Evolutionary conservation across 2,113 vertebrate species (phyloP), one percentile per base, ranked within the genome.

Genomic region (Nothoprocta pentlandii): DNA sequence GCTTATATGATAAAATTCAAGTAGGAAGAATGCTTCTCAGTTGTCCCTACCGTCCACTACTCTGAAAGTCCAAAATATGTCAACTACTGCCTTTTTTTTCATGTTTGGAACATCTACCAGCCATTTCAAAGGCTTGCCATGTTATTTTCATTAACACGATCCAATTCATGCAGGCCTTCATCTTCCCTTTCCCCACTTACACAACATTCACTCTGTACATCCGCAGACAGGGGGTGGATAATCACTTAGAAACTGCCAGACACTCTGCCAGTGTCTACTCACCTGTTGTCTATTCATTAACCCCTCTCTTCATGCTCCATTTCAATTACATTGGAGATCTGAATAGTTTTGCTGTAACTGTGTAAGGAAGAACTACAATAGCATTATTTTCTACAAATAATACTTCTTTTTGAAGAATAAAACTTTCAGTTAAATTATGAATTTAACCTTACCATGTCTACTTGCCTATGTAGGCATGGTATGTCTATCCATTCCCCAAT

Each of bases 201-300:
- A 12, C 30, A 73, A 62, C 26, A 58, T 56, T 69, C 34, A 34
- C 41, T 67, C 39, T 28, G 12, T 10, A 42, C 73, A 25, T 32
- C 59, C 51, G 46, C 5, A 15, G 9, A 9, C 0, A 0, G 76
- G 9, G 11, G 12, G 3, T 42, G 21, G 28, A 21, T 86, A 25
- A 47, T 36, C 53, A 36, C 26, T 39, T 5, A 7, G 53, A 39
- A 62, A 30, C 2, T 49, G 28, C 34, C 34, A 34, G 34, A 34
- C 34, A 34, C 30, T 61, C 39, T 74, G 30, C 56, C 19, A 44
- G 2, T 36, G 5, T 66, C 4, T 62, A n/a, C 78, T 56, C 61
- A 54, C 8, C 56, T n/a, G 22, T 23, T 61, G 15, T 7, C 59
- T 25, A 21, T 47, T 71, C 61, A 56, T 44, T 78, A 68, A 74